Base-by-base conservation (phyloP, 2,888 invertebrate genomes). In the Thelaira solivaga region DNA sequence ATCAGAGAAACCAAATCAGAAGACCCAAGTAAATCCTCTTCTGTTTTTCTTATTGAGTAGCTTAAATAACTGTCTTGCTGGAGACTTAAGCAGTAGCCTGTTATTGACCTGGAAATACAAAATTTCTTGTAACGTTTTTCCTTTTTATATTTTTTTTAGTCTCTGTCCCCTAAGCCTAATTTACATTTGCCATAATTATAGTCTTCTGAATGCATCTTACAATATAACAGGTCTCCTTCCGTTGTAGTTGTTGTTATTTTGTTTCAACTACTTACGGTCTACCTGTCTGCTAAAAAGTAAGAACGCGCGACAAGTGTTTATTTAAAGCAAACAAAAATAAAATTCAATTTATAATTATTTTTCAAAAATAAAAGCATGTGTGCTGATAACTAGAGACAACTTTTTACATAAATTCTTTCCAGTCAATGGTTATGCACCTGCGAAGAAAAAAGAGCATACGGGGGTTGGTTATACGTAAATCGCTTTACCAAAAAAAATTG, bases 391-490 rank as follows among this genome's bases (percentile, higher is more conserved):
- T 47, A 34, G 24, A 39, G 7, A 67, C 29, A 59, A 57, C 20
- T 39, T 68, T 68, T 67, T 53, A 61, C 31, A 62, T 47, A 64
- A 59, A 36, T 64, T 68, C 79, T 80, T 77, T 69, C 75, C 81
- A 79, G 61, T 81, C 72, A 69, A 62, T 77, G 81, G 57, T 74
- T 57, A 69, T 80, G 78, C 81, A 81, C 80, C 81, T 81, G 81
- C 61, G 31, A 31, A 39, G 20, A 29, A 53, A 55, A 67, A 24
- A 65, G 53, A n/a, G n/a, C n/a, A n/a, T 53, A 69, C 55, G 51
- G 20, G 62, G 76, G 73, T 73, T 61, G 31, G 68, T n/a, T n/a
- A n/a, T n/a, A n/a, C n/a, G n/a, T n/a, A n/a, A n/a, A 61, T 55
- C 61, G 43, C 61, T 39, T 75, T 69, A 62, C 24, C 47, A 43